phyloP scores from a whole-genome alignment of 2,888 invertebrate genomes.

The Malthinus flaveolus region DNA sequence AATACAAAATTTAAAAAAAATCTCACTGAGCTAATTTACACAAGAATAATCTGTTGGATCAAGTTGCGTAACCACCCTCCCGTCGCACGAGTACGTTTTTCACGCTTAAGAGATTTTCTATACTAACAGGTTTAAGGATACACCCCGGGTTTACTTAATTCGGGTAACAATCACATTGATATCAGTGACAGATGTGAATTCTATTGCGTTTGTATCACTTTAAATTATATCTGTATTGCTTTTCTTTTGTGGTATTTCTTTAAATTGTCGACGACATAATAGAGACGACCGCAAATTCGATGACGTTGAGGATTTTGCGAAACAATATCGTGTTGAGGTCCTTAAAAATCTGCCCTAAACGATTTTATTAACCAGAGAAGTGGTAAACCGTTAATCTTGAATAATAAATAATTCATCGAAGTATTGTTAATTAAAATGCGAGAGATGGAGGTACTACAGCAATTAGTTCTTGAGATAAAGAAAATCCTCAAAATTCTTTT shows the following conservation, averaged over 20 bases:
- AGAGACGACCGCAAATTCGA: background rate
- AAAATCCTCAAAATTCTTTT: too few species aligned
- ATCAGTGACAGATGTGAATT: conserved; percentile 54
- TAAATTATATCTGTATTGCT: conserved; percentile 29
- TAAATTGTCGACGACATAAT: conserved; percentile 6
- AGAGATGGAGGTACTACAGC: too few species aligned
- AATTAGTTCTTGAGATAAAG: too few species aligned
- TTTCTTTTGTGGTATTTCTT: conserved; percentile 26
- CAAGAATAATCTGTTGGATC: conserved; percentile 43
- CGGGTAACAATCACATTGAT: conserved; percentile 49
- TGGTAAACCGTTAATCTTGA: too few species aligned
- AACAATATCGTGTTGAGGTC: background rate
- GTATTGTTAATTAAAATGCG: too few species aligned
- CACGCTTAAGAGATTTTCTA: conserved; percentile 52
- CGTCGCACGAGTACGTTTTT: conserved; percentile 42
- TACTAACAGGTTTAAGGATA: conserved; percentile 54
- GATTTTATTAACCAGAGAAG: too few species aligned
- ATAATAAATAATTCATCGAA: too few species aligned
- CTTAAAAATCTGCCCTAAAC: too few species aligned
- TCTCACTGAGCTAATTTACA: background rate
- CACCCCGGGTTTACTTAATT: conserved; percentile 52
- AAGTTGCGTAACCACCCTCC: conserved; percentile 49
- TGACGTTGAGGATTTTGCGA: background rate
- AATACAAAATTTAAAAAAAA: too few species aligned
- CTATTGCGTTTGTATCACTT: conserved; percentile 38